Conservation (phyloP, 2,888 invertebrate genomes). For the Drosophila anomalipes region DNA sequence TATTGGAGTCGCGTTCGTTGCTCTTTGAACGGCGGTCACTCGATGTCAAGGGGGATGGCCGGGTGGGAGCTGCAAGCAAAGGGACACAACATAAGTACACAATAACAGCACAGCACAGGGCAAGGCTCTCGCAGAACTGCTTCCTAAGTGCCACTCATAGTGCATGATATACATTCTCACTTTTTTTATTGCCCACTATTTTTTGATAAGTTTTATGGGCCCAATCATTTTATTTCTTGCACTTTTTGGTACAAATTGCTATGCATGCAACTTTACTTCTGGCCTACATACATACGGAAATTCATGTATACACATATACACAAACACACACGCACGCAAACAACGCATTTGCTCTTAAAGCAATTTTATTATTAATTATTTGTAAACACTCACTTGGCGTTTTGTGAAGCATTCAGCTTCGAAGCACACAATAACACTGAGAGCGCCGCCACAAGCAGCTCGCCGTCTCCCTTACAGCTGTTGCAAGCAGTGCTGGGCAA, state of each 20-base stretch:
- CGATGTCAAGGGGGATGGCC: conserved; percentile 24
- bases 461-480: conserved; percentile 52
- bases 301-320: conserved; percentile 4
- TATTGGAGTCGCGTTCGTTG: conserved; percentile 59
- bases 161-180: conserved; percentile 50
- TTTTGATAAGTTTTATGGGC: conserved; percentile 56
- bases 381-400: conserved; percentile 49
- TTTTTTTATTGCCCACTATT: conserved; percentile 69
- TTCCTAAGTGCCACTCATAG: conserved; percentile 6
- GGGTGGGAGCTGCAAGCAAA: conserved; percentile 60
- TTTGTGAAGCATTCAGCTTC: conserved; percentile 40
- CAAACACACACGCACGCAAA: conserved; percentile 25
- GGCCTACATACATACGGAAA: conserved; percentile 14
- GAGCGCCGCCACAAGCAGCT: conserved; percentile 19
- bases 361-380: conserved; percentile 58
- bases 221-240: conserved; percentile 60
- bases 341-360: conserved; percentile 31
- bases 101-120: conserved; percentile 10
- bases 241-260: conserved; percentile 66
- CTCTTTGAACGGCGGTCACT: conserved; percentile 59
- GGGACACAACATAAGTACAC: conserved; percentile 17
- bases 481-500: conserved; percentile 53
- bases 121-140: conserved; percentile 4
- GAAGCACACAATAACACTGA: conserved; percentile 57
- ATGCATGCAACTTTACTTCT: conserved; percentile 67